Percentiles rank a stretch among this genome's conserved stretches.
Conservation (phyloP, 1,140 invertebrate genomes). For the Glossosoma conforme region DNA sequence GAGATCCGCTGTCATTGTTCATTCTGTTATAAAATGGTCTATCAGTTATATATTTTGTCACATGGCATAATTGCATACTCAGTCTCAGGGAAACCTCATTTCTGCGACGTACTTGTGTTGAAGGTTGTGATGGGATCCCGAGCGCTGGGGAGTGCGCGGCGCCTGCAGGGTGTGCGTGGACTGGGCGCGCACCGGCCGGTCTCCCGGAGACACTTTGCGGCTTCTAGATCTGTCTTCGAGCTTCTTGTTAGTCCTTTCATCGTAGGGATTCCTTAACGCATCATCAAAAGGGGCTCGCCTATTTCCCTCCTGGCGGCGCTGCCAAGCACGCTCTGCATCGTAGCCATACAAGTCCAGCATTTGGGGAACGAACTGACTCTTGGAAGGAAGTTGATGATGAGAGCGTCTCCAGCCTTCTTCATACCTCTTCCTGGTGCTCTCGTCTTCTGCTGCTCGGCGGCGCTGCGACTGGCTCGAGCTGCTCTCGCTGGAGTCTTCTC, state of each 20-base stretch:
- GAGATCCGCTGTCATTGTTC: no score
- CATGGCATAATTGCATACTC: constrained; percentile 1
- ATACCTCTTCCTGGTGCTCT: constrained; percentile 54
- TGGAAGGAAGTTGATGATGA: constrained; percentile 48
- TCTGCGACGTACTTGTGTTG: constrained; percentile 56
- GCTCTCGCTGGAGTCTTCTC: constrained; percentile 69
- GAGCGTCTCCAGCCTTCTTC: constrained; percentile 67
- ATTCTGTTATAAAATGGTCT: no score
- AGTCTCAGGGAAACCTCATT: constrained; percentile 53
- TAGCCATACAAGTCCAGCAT: constrained; percentile 54
- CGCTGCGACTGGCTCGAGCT: constrained; percentile 65
- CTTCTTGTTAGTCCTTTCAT: constrained; percentile 30
- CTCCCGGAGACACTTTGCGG: constrained; percentile 20
- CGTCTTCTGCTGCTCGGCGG: constrained; percentile 52
- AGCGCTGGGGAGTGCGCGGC: constrained; percentile 41
- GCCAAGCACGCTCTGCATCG: constrained; percentile 49
- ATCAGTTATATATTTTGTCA: no score
- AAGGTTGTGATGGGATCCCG: constrained; percentile 51
- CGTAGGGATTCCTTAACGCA: constrained; percentile 33
- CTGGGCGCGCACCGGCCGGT: constrained; percentile 44
- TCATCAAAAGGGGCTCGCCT: constrained; percentile 41
- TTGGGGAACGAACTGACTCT: constrained; percentile 55
- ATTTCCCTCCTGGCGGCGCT: constrained; percentile 45
- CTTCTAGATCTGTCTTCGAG: constrained; percentile 37
- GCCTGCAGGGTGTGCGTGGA: constrained; percentile 50